These are phyloP conservation scores for Conus ventricosus DNA, from an alignment of 1,140 invertebrate genomes.

Conservation along the genomic window DNA sequence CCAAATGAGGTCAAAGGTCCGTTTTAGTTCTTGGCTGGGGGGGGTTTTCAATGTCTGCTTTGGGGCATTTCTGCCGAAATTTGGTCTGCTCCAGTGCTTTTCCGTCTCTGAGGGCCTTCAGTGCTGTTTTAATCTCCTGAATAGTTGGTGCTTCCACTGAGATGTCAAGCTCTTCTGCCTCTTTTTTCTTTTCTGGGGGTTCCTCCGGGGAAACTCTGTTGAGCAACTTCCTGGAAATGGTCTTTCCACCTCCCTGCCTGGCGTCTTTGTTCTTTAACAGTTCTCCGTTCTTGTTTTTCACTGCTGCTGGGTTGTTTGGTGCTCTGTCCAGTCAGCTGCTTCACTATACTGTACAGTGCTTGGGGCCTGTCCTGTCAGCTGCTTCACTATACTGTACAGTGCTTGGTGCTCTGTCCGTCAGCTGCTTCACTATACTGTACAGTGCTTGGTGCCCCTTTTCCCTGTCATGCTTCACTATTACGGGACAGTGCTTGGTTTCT, in stretches of 20 bases:
- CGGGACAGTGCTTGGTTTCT: too few relatives aligned
- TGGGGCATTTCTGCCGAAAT: too few relatives aligned
- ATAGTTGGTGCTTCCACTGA: neutral
- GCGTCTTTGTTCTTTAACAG: neutral
- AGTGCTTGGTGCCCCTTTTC: too few relatives aligned
- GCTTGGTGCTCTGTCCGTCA: too few relatives aligned
- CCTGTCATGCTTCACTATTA: too few relatives aligned
- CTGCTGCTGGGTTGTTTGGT: neutral
- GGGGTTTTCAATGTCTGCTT: neutral
- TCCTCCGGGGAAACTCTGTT: neutral
- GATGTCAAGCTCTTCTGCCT: neutral
- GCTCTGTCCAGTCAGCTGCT: neutral
- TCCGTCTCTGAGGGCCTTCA: neutral
- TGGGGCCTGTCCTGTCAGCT: too few relatives aligned
- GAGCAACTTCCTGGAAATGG: neutral
- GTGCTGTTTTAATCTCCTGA: neutral
- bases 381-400: too few relatives aligned
- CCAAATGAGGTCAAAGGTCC: constrained; percentile 6
- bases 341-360: too few relatives aligned
- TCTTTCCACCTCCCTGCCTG: neutral
- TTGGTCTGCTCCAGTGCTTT: neutral
- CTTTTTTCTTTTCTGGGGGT: neutral
- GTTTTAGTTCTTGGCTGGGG: neutral
- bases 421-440: too few relatives aligned
- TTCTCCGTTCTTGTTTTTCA: neutral